Evolutionary conservation across 2,888 invertebrate genomes (phyloP), one percentile per base, ranked within the genome.

Genomic region (Augochlorella aurata): DNA sequence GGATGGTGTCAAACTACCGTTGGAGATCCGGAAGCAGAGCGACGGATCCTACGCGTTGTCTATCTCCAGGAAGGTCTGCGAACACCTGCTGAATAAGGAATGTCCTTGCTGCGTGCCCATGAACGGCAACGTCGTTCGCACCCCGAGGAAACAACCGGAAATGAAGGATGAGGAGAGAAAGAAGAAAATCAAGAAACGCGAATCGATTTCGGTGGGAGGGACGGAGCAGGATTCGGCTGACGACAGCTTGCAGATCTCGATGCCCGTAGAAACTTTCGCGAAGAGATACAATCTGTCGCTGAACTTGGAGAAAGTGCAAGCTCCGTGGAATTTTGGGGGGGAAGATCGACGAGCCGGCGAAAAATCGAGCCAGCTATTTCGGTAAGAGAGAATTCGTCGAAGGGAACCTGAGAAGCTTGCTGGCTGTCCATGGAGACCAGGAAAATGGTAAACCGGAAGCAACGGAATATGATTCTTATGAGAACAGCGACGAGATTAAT

Each of bases 31-130:
- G 45, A 90, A 76, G 84, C 75, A 90, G 65, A 58, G 86, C 2
- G 92, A 93, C 54, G 92, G 91, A 12, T 90, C 91, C 10, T 92
- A 90, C 49, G 82, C 88, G 9, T 82, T 93, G 8, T 88, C 90
- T 7, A 83, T 93, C 29, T 91, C 92, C 0, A 89, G 89, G 5
- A 88, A 88, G 38, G 81, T 91, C 45, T 92, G 92, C 44, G 87
- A 91, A n/a, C 76, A 80, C 5, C 52, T 90, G 38, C 38, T 89
- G 14, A 84, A 88, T 9, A 83, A 82, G 49, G 88, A 91, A 49
- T 92, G 92, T 76, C 90, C 90, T 3, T 92, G 91, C 49, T 91
- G 90, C 72, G 86, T 88, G 21, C 88, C 87, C 0, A 44, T 45
- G 9, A 49, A 76, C 52, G 85, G 76, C n/a, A 80, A 79, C 8